Base-by-base conservation (phyloP, 2,888 invertebrate species). In the Tetragonula carbonaria region DNA sequence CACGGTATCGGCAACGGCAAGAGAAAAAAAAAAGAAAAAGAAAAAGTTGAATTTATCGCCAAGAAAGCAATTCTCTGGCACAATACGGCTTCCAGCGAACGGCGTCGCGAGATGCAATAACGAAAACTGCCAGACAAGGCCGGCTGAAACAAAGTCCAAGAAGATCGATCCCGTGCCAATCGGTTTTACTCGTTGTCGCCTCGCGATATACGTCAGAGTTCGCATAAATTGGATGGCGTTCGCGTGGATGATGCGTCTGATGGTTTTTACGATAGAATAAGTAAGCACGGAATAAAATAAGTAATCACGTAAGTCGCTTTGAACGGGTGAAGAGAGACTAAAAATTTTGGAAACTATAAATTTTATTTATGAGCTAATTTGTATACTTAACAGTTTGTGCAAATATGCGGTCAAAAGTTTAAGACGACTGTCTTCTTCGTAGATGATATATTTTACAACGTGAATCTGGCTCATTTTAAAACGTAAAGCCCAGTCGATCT, bases 1-100 rank as follows among this genome's bases (percentile, higher is more conserved):
- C 74, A 14, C 18, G 57, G 59, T 70, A 77, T 70, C 76, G 62
- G 6, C 33, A 38, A 62, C n/a, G 23, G 21, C 53, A 28, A 28
- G 1, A 28, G 45, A 8, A 33, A 33, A 3, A 3, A 33, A 33
- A 3, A 33, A 33, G 33, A 33, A 33, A 45, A 45, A 45, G 28
- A 71, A 62, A 21, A 53, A 70, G 0, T 63, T 45, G 59, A 45
- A 77, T 71, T 63, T 71, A 77, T 71, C 33, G 53, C 53, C 51
- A 63, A 53, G 77, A 62, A 71, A 51, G 23, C 57, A n/a, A 68
- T 76, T 59, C 68, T 50, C 16, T 18, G 68, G 3, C 28, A 16
- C 23, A n/a, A 66, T 18, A 38, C 18, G 38, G 45, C 21, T 13
- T 45, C 21, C 57, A 11, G 2, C 57, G 33, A 51, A 28, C 38